Percentiles rank a stretch among this genome's conserved stretches.
Evolutionary conservation across 2,113 vertebrate genomes (phyloP).

Genomic region (Mormyrus iriodes): DNA sequence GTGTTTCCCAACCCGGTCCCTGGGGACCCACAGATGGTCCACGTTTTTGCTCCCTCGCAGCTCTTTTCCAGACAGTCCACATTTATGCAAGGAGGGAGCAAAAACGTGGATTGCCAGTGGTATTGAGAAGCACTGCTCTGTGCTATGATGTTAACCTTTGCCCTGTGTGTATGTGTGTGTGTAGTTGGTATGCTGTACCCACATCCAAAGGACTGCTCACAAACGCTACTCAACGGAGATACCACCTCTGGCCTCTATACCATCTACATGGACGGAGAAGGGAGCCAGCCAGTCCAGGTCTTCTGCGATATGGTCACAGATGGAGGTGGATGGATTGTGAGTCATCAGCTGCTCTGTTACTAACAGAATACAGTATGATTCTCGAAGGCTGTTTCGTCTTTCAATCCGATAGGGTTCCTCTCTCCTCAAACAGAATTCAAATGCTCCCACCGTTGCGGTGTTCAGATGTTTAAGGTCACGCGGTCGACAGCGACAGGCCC

Average conservation of each 20-base stretch:
- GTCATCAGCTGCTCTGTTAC: constrained; percentile 37
- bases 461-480: not conserved
- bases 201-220: constrained; percentile 79
- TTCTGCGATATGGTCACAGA: constrained; percentile 93
- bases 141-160: constrained; percentile 28
- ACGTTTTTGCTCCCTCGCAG: not conserved
- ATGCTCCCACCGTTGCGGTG: not conserved
- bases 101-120: not conserved
- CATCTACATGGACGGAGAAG: constrained; percentile 74
- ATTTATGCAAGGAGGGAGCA: not conserved
- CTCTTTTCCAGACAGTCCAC: not conserved
- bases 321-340: constrained; percentile 88
- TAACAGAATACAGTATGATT: not conserved
- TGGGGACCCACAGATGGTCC: not conserved
- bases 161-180: not conserved
- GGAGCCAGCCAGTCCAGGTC: constrained; percentile 70
- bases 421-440: not conserved
- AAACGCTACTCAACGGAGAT: constrained; percentile 83
- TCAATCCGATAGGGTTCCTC: not conserved
- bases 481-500: not conserved
- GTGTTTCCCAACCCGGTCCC: not conserved
- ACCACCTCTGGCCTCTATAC: constrained; percentile 75
- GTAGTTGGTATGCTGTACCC: constrained; percentile 70
- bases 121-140: not conserved
- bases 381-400: not conserved